phyloP scores from a whole-genome alignment of 2,888 invertebrate genomes.

The Orchestes rusci region DNA sequence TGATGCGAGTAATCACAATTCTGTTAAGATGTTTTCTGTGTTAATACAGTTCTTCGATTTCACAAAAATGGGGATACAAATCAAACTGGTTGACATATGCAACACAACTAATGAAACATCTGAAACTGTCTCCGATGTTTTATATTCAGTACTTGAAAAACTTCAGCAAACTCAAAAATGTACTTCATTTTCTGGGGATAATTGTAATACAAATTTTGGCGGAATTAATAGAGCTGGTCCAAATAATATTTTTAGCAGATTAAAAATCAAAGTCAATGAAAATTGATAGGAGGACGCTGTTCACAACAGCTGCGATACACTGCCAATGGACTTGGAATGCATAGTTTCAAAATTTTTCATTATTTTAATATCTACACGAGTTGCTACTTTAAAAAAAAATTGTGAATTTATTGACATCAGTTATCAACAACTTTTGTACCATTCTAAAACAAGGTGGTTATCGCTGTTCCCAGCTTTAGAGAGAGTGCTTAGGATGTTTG shows the following conservation, averaged over 20 bases:
- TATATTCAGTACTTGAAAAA: no score
- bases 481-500: conserved; percentile 10
- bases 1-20: conserved; percentile 11
- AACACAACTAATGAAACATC: conserved; percentile 10
- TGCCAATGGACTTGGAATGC: no score
- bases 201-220: no score
- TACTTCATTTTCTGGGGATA: no score
- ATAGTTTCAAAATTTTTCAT: no score
- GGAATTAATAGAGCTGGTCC: no score
- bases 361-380: no score
- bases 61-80: conserved; percentile 6
- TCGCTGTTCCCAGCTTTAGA: conserved; percentile 9
- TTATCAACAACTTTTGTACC: conserved; percentile 4
- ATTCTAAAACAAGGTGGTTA: conserved; percentile 11
- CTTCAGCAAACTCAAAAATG: no score
- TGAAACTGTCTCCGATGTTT: conserved; percentile 13
- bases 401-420: conserved; percentile 7
- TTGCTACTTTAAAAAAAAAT: conserved; percentile 11
- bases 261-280: no score
- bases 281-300: no score
- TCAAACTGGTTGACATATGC: conserved; percentile 11
- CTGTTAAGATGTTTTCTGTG: conserved; percentile 11
- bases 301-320: no score
- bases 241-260: no score
- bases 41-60: conserved; percentile 10